phyloP scores from a whole-genome alignment of 2,797 vertebrate species.

The Cygnus olor region DNA sequence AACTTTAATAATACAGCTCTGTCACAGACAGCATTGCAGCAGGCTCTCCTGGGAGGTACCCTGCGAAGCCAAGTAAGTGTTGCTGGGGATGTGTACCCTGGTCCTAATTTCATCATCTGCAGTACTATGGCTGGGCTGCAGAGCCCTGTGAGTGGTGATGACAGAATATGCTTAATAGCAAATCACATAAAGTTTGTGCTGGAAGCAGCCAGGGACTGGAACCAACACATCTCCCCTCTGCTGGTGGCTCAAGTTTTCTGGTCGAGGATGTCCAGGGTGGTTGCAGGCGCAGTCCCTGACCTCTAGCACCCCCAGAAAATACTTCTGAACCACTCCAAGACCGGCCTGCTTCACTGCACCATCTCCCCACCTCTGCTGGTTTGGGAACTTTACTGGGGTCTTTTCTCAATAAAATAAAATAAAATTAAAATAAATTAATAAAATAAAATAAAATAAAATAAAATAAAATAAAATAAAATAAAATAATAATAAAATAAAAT shows the following conservation, averaged over 20 bases:
- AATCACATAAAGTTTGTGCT: neutral
- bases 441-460: no score
- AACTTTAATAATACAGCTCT: neutral
- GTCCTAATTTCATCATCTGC: neutral
- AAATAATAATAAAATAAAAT: no score
- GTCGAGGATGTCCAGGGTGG: neutral
- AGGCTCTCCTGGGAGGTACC: neutral
- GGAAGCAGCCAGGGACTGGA: neutral
- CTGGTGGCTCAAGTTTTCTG: neutral
- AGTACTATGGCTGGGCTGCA: neutral
- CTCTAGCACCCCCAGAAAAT: neutral
- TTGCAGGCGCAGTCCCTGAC: neutral
- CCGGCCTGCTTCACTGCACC: neutral
- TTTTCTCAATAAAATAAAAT: neutral
- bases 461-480: no score
- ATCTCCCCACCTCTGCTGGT: neutral
- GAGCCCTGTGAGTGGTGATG: neutral
- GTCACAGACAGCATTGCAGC: neutral
- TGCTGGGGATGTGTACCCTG: neutral
- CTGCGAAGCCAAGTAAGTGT: neutral
- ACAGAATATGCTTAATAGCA: neutral
- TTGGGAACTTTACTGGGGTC: neutral
- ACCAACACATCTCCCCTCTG: rapidly evolving
- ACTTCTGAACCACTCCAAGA: neutral
- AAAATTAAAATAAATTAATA: no score